Evolutionary conservation across 2,888 invertebrate species (phyloP).

Genomic region (Caenorhabditis sulstoni): DNA sequence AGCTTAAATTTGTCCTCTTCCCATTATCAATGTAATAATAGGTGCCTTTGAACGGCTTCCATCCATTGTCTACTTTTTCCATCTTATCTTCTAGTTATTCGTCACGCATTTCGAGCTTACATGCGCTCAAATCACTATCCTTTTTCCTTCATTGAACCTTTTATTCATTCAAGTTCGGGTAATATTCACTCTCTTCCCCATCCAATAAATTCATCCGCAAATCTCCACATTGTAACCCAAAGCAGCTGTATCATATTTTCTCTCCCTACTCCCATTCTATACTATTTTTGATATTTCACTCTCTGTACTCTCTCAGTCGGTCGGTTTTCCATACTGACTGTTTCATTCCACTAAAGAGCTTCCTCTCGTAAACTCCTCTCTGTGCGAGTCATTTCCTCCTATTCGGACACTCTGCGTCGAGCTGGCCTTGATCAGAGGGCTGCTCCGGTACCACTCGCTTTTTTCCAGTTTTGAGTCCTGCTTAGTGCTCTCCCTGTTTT

Average conservation of each 20-base stretch:
- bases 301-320: constrained; percentile 6
- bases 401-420: constrained; percentile 19
- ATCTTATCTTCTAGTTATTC: background rate
- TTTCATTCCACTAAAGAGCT: constrained; percentile 25
- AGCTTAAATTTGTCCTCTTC: constrained; percentile 17
- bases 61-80: too few relatives aligned
- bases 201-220: constrained; percentile 1
- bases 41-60: constrained; percentile 33
- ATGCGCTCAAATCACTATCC: too few relatives aligned
- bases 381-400: background rate
- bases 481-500: constrained; percentile 2
- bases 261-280: constrained; percentile 6
- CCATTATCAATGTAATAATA: constrained; percentile 30
- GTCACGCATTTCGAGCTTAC: background rate
- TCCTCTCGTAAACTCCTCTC: background rate
- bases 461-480: background rate
- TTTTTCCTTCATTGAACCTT: background rate
- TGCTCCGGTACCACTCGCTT: constrained; percentile 5
- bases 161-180: constrained; percentile 39
- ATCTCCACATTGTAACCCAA: constrained; percentile 19
- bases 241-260: constrained; percentile 41
- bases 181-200: constrained; percentile 19
- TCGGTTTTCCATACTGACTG: constrained; percentile 21
- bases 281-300: constrained; percentile 32
- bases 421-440: constrained; percentile 32